Percentiles rank a stretch among this genome's conserved stretches.
Evolutionary conservation across 2,888 invertebrate genomes (phyloP).

Genomic region (Pristionchus maxplancki): DNA sequence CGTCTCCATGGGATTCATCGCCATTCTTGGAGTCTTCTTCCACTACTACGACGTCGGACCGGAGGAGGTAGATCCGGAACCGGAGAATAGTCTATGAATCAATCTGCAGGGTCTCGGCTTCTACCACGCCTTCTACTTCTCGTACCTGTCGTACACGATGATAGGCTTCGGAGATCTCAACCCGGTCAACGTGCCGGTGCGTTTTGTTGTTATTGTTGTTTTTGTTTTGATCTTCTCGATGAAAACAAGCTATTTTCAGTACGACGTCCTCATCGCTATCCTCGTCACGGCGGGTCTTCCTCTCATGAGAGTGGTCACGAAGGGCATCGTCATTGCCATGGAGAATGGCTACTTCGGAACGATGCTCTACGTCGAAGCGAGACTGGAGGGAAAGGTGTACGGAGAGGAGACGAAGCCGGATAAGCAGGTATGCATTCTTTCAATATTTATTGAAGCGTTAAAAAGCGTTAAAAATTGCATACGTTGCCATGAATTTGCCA

Average conservation of each 20-base stretch:
- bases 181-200: background rate
- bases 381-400: slow-evolving; percentile 1
- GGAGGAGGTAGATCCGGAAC: background rate
- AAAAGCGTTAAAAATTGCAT: too few relatives aligned
- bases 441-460: too few relatives aligned
- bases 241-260: background rate
- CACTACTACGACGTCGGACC: background rate
- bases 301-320: slow-evolving; percentile 61
- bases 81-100: background rate
- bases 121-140: slow-evolving; percentile 32
- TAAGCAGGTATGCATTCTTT: background rate
- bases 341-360: slow-evolving; percentile 66
- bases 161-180: background rate
- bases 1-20: background rate
- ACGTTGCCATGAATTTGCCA: too few relatives aligned
- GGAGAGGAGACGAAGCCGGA: background rate
- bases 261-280: background rate
- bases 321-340: slow-evolving; percentile 62
- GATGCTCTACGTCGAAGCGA: background rate
- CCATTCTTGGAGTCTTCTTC: slow-evolving; percentile 10
- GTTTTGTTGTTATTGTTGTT: background rate
- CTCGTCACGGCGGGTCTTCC: slow-evolving; percentile 58
- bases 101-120: background rate
- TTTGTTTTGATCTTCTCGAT: too few relatives aligned
- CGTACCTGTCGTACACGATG: slow-evolving; percentile 28